These are phyloP conservation scores for Ploceus nigricollis DNA, from an alignment of 2,113 vertebrate species.

Conservation along the genomic window DNA sequence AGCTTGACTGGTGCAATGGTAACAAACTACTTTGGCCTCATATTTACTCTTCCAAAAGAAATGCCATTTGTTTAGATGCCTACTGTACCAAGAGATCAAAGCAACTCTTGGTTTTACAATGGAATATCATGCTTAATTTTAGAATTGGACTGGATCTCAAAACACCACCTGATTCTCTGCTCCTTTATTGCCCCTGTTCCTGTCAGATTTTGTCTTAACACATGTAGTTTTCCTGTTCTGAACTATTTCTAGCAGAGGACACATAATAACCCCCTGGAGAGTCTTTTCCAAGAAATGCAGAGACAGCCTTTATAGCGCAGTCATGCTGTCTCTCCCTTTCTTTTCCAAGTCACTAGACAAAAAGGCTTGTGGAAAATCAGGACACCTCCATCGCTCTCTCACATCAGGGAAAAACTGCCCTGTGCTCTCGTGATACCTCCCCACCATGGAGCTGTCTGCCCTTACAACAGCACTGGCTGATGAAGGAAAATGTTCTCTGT, in stretches of 20 bases:
- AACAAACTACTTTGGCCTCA: not conserved
- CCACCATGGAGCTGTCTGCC: not conserved
- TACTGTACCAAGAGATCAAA: not conserved
- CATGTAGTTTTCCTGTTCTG: not conserved
- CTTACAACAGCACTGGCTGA: not conserved
- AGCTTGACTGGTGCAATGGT: not conserved
- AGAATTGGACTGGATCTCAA: not conserved
- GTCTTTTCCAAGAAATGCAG: not conserved
- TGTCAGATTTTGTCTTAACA: not conserved
- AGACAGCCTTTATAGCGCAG: not conserved
- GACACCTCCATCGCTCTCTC: not conserved
- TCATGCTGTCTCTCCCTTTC: fast-evolving
- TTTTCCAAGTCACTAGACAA: not conserved
- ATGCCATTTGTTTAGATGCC: not conserved
- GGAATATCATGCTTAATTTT: not conserved
- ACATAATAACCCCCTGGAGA: not conserved
- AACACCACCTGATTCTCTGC: not conserved
- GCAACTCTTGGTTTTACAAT: not conserved
- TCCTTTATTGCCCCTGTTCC: not conserved
- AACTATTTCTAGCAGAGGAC: not conserved
- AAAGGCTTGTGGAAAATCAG: not conserved
- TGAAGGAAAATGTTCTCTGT: not conserved
- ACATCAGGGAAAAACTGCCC: not conserved
- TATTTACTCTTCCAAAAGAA: not conserved
- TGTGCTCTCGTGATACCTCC: not conserved